Percentiles rank a stretch among this genome's conserved stretches.
These are phyloP conservation scores for Laterallus jamaicensis DNA, from an alignment of 2,113 vertebrate genomes.

Conservation along the genomic window DNA sequence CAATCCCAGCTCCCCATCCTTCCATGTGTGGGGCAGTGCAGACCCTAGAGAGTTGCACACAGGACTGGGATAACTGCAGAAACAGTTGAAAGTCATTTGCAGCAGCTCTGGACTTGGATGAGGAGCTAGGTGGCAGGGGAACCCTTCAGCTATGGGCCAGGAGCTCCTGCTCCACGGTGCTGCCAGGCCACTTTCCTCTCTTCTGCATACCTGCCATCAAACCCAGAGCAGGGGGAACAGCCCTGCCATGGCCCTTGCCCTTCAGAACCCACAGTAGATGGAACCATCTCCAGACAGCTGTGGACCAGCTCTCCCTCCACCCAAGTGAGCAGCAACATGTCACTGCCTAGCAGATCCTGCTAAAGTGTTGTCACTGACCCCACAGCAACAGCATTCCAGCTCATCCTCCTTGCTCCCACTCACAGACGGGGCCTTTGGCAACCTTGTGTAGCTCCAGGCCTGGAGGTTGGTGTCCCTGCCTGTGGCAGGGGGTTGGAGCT, in stretches of 20 bases:
- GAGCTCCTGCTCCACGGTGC: not conserved
- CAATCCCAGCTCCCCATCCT: not conserved
- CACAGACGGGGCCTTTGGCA: not conserved
- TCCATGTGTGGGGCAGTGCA: rapidly evolving
- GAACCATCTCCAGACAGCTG: not conserved
- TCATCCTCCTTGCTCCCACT: not conserved
- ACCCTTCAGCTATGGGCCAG: not conserved
- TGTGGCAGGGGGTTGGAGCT: too few relatives aligned
- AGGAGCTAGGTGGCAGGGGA: not conserved
- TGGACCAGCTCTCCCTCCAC: not conserved
- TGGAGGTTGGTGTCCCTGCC: too few relatives aligned
- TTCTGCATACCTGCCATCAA: not conserved
- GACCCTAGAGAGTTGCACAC: not conserved
- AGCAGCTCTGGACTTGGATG: not conserved
- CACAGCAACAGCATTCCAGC: not conserved
- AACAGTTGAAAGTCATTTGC: not conserved
- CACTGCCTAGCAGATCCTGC: not conserved
- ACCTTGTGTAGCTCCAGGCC: too few relatives aligned
- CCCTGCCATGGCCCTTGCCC: not conserved
- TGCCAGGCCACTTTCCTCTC: not conserved
- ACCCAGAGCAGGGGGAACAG: not conserved
- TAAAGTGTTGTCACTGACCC: not conserved
- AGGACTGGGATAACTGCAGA: not conserved
- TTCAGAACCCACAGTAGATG: not conserved
- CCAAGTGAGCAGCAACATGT: not conserved